Evolutionary conservation across 2,888 invertebrate species (phyloP), one percentile per base, ranked within the genome.

Genomic region (Callinectes sapidus): DNA sequence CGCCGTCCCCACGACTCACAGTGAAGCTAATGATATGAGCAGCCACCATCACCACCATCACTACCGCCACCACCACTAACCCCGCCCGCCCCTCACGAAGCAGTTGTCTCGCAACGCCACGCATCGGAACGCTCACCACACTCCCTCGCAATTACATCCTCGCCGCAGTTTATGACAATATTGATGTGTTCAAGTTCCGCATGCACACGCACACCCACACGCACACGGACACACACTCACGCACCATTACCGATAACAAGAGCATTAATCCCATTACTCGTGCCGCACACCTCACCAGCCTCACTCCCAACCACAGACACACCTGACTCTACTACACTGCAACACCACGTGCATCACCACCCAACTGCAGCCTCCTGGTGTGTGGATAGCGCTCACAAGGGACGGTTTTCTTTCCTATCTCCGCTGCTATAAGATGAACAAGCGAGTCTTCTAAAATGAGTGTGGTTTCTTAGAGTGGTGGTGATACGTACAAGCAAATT

Each of bases 201-300:
- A 61, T 23, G 23, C 61, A 61, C 61, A 61, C 61, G 10, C 61
- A 61, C 87, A 42, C 87, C 54, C 87, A 87, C 87, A 54, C 87
- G n/a, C 48, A 87, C 48, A 87, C 42, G 54, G n/a, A 87, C 87
- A 87, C 87, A 87, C 87, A 87, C 23, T 28, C 48, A 48, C n/a
- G 23, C 18, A 87, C 87, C 87, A 48, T 48, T 87, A 87, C 42
- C 14, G 14, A 39, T 87, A 35, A 48, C 39, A 87, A 35, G 42
- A 87, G 35, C 48, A 48, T 18, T 39, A 71, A 71, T 71, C 71
- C 28, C n/a, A 28, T 71, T 3, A 71, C 71, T n/a, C 71, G 10
- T 71, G 28, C n/a, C 71, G 28, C 71, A 71, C 71, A 28, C 28
- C n/a, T 71, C 71, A 28, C 28, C 71, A 71, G 28, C n/a, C 71